Percentiles rank a stretch among this genome's conserved stretches.
Evolutionary conservation across 2,797 vertebrate species (phyloP).

Genomic region (Balearica regulorum): DNA sequence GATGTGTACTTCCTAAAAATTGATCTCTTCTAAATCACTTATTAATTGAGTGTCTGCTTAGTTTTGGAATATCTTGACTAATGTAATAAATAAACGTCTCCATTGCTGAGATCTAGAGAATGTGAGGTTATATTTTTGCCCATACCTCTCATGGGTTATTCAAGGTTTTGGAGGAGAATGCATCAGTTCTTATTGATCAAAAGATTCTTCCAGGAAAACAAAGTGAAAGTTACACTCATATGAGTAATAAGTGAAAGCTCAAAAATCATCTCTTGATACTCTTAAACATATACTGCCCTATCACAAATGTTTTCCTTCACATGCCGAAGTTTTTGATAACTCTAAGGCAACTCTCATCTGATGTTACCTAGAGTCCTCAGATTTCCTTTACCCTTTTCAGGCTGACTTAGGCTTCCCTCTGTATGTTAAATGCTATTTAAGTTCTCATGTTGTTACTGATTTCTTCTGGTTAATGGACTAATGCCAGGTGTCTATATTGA

Average conservation of each 20-base stretch:
- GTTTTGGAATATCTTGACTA: background rate
- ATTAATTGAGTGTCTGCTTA: background rate
- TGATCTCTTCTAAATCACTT: background rate
- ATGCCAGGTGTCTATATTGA: background rate
- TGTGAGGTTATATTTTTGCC: background rate
- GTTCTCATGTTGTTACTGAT: background rate
- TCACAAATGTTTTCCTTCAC: background rate
- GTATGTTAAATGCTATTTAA: background rate
- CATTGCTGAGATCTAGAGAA: background rate
- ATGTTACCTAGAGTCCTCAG: background rate
- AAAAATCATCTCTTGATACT: background rate
- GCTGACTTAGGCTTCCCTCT: background rate
- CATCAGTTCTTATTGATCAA: background rate
- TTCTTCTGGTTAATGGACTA: background rate
- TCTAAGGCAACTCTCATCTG: background rate
- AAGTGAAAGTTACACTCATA: background rate
- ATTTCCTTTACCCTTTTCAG: conserved; percentile 10
- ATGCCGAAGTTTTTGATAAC: background rate
- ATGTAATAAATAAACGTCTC: background rate
- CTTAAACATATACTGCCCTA: background rate
- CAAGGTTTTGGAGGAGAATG: background rate
- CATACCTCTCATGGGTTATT: background rate
- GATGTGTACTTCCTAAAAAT: background rate
- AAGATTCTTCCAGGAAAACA: background rate
- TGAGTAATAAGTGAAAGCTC: background rate